phyloP scores from a whole-genome alignment of 92 coral and sea anemone genomes.

The Paramuricea clavata region DNA sequence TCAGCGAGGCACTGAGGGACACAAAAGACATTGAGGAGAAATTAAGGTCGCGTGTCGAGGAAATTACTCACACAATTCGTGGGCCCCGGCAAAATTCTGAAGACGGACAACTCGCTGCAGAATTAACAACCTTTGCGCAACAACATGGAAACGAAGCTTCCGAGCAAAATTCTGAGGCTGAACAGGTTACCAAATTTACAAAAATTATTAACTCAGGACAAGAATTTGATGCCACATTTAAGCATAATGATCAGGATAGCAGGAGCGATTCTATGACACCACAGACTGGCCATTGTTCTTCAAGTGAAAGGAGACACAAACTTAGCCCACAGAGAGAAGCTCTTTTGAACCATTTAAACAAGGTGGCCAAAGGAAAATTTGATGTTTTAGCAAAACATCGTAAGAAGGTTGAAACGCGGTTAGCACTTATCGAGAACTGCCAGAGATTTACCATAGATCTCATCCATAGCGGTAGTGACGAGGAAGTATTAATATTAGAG shows the following conservation, averaged over 20 bases:
- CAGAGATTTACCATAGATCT: conserved; percentile 23
- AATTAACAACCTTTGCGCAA: not conserved
- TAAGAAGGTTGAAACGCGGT: conserved; percentile 29
- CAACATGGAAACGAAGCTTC: not conserved
- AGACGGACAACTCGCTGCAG: not conserved
- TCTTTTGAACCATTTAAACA: not conserved
- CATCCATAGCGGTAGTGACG: conserved; percentile 22
- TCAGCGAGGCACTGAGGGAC: conserved; percentile 38
- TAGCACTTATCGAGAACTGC: conserved; percentile 34
- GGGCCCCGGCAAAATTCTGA: not conserved
- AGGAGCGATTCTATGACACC: not conserved
- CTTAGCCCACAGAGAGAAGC: not conserved
- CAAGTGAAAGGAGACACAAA: not conserved
- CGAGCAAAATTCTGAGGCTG: not conserved
- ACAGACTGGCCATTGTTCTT: not conserved
- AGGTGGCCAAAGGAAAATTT: conserved; percentile 13
- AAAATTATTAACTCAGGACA: too few relatives aligned
- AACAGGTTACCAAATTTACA: not conserved
- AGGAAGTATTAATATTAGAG: conserved; percentile 31
- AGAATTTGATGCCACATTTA: too few relatives aligned
- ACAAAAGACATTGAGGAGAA: conserved; percentile 11
- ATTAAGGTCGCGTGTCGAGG: not conserved
- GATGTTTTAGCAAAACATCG: conserved; percentile 23
- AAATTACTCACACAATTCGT: not conserved
- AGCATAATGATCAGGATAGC: not conserved